These are phyloP conservation scores for Aethina tumida DNA, from an alignment of 1,140 invertebrate genomes.

Conservation along the genomic window DNA sequence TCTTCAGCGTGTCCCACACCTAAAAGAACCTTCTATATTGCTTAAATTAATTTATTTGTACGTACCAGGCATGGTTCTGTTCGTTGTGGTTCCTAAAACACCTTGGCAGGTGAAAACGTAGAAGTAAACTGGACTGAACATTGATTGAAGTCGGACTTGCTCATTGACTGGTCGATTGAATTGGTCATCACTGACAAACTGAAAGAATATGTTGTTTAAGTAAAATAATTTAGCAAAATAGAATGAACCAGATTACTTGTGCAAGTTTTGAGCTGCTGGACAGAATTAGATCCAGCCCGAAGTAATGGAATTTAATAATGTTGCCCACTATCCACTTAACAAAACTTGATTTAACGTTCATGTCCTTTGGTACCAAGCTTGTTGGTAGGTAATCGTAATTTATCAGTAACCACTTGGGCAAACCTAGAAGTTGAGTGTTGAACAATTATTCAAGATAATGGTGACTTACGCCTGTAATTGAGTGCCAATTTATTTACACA, in stretches of 20 bases:
- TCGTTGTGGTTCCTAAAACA: constrained; percentile 8
- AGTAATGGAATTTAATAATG: constrained; percentile 9
- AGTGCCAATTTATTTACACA: too few species aligned
- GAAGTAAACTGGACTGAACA: constrained; percentile 18
- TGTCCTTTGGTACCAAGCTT: constrained; percentile 11
- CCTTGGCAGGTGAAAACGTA: constrained; percentile 26
- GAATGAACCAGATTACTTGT: background rate
- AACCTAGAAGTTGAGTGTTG: constrained; percentile 7
- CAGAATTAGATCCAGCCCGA: background rate
- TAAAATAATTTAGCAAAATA: background rate
- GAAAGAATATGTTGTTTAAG: constrained; percentile 4
- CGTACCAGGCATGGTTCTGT: constrained; percentile 3
- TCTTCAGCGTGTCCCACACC: constrained; percentile 24
- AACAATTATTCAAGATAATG: too few species aligned
- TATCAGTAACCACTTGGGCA: constrained; percentile 10
- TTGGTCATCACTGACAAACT: constrained; percentile 26
- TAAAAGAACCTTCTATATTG: constrained; percentile 3
- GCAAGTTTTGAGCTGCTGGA: background rate
- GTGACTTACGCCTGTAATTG: too few species aligned
- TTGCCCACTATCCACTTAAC: constrained; percentile 7
- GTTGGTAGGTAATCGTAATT: constrained; percentile 12
- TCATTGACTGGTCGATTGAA: constrained; percentile 23
- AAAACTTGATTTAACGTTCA: constrained; percentile 9
- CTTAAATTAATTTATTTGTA: background rate
- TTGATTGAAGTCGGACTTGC: constrained; percentile 16